phyloP scores from a whole-genome alignment of 2,797 vertebrate species.

The Taenioides sp. region DNA sequence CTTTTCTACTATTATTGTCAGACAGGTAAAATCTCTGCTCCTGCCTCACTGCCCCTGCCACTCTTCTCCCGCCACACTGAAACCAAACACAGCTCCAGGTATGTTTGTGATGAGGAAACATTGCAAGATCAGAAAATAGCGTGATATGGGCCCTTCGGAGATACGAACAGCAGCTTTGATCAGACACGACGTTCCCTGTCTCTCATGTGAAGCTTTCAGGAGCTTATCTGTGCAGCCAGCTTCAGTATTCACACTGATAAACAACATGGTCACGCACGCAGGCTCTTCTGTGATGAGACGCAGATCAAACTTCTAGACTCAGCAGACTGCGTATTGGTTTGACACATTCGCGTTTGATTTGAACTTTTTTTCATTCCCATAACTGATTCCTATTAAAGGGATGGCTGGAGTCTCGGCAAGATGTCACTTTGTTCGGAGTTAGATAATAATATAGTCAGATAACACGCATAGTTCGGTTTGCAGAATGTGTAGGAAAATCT shows the following conservation, averaged over 20 bases:
- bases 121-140: too few species aligned
- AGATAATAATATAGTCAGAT: neutral
- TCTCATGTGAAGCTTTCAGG: slow-evolving; percentile 21
- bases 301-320: neutral
- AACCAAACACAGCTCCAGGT: too few species aligned
- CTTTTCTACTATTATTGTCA: too few species aligned
- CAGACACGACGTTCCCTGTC: slow-evolving; percentile 22
- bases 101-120: neutral
- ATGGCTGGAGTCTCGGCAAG: neutral
- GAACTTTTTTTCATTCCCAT: neutral
- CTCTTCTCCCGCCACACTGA: too few species aligned
- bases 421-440: neutral
- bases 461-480: too few species aligned
- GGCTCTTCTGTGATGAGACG: neutral
- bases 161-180: neutral
- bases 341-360: neutral
- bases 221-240: slow-evolving; percentile 47
- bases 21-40: too few species aligned
- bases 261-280: neutral
- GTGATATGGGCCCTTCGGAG: neutral
- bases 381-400: neutral
- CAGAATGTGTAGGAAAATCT: too few species aligned
- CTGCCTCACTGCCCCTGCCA: too few species aligned
- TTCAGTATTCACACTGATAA: neutral
- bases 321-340: too few species aligned